phyloP scores from a whole-genome alignment of 2,888 invertebrate genomes.

The Lepidocyrtinus sp. region DNA sequence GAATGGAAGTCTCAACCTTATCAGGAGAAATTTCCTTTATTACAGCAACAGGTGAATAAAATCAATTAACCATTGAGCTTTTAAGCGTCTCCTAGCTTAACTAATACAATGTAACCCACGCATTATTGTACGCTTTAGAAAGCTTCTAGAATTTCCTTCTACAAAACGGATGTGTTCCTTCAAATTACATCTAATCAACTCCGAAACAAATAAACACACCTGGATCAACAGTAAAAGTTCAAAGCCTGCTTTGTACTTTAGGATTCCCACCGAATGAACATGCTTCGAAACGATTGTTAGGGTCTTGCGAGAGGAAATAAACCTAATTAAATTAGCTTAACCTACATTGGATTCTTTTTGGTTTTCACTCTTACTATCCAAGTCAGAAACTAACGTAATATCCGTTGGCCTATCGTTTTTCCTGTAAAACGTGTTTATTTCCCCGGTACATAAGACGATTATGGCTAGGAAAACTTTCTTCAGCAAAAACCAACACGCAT shows the following conservation, averaged over 20 bases:
- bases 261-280: no score
- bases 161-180: no score
- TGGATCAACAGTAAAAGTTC: no score
- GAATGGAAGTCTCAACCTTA: slow-evolving; percentile 60
- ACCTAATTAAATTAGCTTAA: background rate
- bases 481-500: no score
- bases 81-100: background rate
- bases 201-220: no score
- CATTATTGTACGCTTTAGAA: no score
- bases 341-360: background rate
- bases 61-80: background rate
- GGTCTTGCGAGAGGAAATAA: background rate
- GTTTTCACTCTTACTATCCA: background rate
- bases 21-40: slow-evolving; percentile 35
- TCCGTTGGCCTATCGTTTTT: background rate
- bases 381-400: background rate
- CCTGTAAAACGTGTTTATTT: background rate
- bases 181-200: no score
- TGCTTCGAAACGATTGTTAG: no score
- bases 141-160: no score
- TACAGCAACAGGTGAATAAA: slow-evolving; percentile 60
- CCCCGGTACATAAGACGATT: no score
- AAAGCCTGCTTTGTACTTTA: no score
- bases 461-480: no score
- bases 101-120: background rate